phyloP scores from a whole-genome alignment of 2,113 vertebrate genomes.

The Hymenochirus boettgeri region DNA sequence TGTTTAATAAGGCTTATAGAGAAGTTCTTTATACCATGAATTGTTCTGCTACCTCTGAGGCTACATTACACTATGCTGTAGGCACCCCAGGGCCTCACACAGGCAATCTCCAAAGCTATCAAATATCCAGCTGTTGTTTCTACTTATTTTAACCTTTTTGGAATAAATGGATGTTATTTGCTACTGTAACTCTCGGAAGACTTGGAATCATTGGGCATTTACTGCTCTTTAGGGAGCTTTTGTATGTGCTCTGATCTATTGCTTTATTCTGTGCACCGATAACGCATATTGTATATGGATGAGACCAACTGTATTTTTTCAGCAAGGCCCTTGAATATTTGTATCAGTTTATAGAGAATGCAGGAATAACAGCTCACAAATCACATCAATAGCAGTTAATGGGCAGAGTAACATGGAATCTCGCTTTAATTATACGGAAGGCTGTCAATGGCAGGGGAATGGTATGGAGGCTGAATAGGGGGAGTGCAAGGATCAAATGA shows the following conservation, averaged over 20 bases:
- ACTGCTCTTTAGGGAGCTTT: constrained; percentile 22
- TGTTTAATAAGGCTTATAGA: constrained; percentile 29
- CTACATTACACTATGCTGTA: constrained; percentile 20
- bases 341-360: too few species aligned
- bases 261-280: not conserved
- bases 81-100: constrained; percentile 25
- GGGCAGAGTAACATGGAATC: too few species aligned
- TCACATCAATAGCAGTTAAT: too few species aligned
- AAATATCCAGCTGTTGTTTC: constrained; percentile 32
- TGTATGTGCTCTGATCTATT: constrained; percentile 16
- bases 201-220: constrained; percentile 15
- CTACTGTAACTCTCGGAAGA: constrained; percentile 20
- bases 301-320: not conserved
- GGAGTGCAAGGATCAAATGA: too few species aligned
- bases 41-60: constrained; percentile 14
- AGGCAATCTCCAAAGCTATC: constrained; percentile 29
- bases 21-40: constrained; percentile 19
- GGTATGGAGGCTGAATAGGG: too few species aligned
- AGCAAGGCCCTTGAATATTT: not conserved
- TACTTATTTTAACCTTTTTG: constrained; percentile 32
- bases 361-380: too few species aligned
- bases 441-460: too few species aligned
- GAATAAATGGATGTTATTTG: constrained; percentile 28
- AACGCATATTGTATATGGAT: not conserved
- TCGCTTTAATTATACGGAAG: too few species aligned